These are phyloP conservation scores for Pangasius sanitwongsei DNA, from an alignment of 2,797 vertebrate genomes.

Conservation along the genomic window DNA sequence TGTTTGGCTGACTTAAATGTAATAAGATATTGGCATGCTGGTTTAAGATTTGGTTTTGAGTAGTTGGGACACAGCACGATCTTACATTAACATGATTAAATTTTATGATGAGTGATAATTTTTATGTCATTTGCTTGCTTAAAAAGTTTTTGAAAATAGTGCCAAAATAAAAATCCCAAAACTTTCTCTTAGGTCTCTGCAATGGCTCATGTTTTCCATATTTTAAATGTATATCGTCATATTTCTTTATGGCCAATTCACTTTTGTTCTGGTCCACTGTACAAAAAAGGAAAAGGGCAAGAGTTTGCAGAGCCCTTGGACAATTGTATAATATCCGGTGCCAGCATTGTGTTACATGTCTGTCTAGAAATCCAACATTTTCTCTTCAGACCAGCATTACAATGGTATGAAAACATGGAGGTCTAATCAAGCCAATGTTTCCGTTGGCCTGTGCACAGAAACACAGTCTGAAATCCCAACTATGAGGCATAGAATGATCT, in stretches of 20 bases:
- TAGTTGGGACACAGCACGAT: constrained; percentile 5
- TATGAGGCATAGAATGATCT: constrained; percentile 48
- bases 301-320: constrained; percentile 32
- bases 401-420: constrained; percentile 51
- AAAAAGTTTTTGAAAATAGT: neutral
- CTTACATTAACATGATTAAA: neutral
- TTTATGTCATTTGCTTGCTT: constrained; percentile 11
- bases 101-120: neutral
- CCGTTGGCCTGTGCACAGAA: constrained; percentile 56
- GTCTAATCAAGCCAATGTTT: constrained; percentile 56
- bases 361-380: constrained; percentile 52
- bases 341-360: constrained; percentile 51
- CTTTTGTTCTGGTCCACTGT: constrained; percentile 22
- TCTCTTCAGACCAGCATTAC: constrained; percentile 48
- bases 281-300: constrained; percentile 40
- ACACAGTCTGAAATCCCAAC: constrained; percentile 52
- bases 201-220: constrained; percentile 18
- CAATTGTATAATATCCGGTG: constrained; percentile 17
- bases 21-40: neutral
- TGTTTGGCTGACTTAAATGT: constrained; percentile 20
- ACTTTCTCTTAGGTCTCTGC: neutral
- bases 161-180: neutral
- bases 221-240: constrained; percentile 31
- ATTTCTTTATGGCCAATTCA: constrained; percentile 35
- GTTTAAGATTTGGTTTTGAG: constrained; percentile 1